A percentile compares a stretch with the other conserved stretches of the same genome.
These are phyloP conservation scores for Babylonia areolata DNA, from an alignment of 1,140 invertebrate genomes.

Conservation along the genomic window DNA sequence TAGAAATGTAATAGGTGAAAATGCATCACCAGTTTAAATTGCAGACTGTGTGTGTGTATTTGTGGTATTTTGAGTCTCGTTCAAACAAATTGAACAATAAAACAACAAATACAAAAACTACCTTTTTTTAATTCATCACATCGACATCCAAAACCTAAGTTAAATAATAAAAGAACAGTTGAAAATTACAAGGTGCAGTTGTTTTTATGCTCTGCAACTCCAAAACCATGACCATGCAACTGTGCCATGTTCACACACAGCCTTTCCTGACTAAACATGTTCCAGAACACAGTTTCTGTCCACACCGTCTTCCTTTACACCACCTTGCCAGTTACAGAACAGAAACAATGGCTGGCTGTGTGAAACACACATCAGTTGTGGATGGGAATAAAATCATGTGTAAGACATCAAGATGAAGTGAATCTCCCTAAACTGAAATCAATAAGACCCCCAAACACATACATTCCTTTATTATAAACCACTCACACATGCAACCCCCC, in stretches of 20 bases:
- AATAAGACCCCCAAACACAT: too few species aligned
- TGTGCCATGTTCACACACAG: background rate
- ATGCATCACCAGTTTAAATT: too few species aligned
- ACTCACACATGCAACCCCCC: background rate
- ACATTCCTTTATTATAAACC: too few species aligned
- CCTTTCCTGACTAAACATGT: background rate
- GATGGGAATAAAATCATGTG: background rate
- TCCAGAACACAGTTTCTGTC: background rate
- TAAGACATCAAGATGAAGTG: too few species aligned
- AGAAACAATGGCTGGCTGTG: background rate
- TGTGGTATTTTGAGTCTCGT: too few species aligned
- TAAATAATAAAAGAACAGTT: background rate
- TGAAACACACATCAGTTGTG: background rate
- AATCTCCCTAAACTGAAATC: too few species aligned
- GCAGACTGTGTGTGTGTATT: too few species aligned
- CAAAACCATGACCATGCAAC: background rate
- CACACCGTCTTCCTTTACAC: background rate
- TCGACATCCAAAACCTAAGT: constrained; percentile 5
- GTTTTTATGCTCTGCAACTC: background rate
- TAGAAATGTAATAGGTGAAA: too few species aligned
- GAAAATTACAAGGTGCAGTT: background rate
- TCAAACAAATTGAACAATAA: too few species aligned
- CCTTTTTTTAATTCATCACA: constrained; percentile 32
- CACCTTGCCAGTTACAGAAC: background rate
- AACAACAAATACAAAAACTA: constrained; percentile 14